These are phyloP conservation scores for Montifringilla adamsi DNA, from an alignment of 2,113 vertebrate species.

Conservation along the genomic window DNA sequence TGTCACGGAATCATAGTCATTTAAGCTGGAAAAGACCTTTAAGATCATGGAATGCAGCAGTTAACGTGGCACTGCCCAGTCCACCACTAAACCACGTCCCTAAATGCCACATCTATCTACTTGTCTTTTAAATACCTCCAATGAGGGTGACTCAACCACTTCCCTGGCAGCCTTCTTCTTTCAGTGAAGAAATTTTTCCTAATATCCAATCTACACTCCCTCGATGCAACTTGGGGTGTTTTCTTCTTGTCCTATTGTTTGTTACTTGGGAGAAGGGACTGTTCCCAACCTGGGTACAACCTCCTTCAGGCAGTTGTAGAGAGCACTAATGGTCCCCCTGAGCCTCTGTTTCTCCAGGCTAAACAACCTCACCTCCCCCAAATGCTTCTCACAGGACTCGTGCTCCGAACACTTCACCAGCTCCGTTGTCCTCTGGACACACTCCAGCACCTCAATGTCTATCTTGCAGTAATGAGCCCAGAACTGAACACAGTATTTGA, in stretches of 20 bases:
- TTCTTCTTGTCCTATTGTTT: neutral
- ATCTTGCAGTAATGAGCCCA: neutral
- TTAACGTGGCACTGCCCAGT: neutral
- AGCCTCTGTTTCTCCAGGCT: neutral
- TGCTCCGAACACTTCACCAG: neutral
- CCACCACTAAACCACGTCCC: neutral
- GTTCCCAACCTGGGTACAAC: neutral
- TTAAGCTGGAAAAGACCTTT: neutral
- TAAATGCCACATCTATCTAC: neutral
- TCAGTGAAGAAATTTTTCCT: neutral
- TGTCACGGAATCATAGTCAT: neutral
- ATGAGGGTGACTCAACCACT: neutral
- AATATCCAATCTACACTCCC: neutral
- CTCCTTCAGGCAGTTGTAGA: neutral
- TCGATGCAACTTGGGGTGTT: neutral
- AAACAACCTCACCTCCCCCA: neutral
- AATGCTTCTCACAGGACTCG: too few relatives aligned
- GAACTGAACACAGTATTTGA: neutral
- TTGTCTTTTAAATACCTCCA: neutral
- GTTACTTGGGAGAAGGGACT: neutral
- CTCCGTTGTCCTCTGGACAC: rapidly evolving
- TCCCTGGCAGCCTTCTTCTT: neutral
- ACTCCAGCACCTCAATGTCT: neutral
- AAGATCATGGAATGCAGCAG: neutral
- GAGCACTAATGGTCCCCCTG: neutral